Conservation (phyloP, 2,113 vertebrate species). For the Peromyscus californicus region DNA sequence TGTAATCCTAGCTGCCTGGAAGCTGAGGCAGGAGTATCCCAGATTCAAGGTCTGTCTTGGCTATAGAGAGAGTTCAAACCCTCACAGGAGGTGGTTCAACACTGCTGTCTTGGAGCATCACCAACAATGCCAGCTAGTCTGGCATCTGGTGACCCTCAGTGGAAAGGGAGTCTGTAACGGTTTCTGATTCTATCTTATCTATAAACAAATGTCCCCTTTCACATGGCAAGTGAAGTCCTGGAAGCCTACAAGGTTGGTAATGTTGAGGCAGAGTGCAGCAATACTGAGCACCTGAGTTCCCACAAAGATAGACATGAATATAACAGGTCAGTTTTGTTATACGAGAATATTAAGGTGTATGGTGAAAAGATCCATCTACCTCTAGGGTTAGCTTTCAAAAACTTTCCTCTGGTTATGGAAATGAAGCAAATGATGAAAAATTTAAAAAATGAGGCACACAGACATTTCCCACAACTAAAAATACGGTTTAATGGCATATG, state of each 20-base stretch:
- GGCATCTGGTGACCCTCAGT: not conserved
- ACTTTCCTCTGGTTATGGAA: not conserved
- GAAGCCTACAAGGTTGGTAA: not conserved
- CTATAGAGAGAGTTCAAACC: not conserved
- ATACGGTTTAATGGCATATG: not conserved
- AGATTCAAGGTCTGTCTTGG: not conserved
- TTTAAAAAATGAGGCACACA: not conserved
- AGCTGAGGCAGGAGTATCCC: not conserved
- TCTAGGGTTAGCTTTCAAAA: not conserved
- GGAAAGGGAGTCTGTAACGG: not conserved
- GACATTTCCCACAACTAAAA: not conserved
- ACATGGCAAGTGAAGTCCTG: not conserved
- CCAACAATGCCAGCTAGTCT: not conserved
- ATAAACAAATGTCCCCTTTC: not conserved
- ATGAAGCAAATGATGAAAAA: not conserved
- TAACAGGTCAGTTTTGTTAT: not conserved
- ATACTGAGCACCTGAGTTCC: not conserved
- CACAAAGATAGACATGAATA: not conserved
- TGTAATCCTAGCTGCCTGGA: not conserved
- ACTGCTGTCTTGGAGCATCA: not conserved
- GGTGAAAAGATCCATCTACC: not conserved
- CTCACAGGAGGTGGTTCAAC: not conserved
- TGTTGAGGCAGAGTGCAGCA: not conserved
- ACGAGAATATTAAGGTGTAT: not conserved
- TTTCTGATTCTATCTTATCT: not conserved